Base-by-base conservation (phyloP, 2,888 invertebrate genomes). In the Eupeodes latifasciatus region DNA sequence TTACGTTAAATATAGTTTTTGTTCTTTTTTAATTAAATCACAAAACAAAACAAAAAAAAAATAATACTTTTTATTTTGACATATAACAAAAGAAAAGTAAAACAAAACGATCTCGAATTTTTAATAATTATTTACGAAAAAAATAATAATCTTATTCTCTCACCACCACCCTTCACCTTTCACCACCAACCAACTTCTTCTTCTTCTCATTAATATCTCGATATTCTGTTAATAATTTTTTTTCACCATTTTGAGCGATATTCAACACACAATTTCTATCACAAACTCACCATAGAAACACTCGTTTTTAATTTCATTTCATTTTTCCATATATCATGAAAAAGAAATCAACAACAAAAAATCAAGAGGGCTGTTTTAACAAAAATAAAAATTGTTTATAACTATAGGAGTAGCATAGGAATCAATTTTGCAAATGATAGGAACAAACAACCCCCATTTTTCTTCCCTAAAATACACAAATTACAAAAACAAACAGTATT, bases 61-160 rank as follows among this genome's bases (percentile, higher is more conserved):
- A 78, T 61, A 85, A 36, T 55, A 71, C 40, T 57, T 75, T 82
- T 76, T 78, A 66, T 71, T 85, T 81, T 72, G 64, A 61, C 47
- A 78, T 76, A 78, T 76, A 74, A 27, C 61, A 82, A 80, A 61
- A 74, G 76, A 77, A 57, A 71, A 69, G 69, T 62, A n/a, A 78
- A 89, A 81, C 27, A 27, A 89, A 89, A 89, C 89, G 90, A 90
- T 90, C 90, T 90, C 90, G 90, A 90, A 90, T 90, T 90, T 89
- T 81, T 89, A 85, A 81, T 89, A 85, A 78, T 71, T 69, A 69
- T 80, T 72, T 88, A 83, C 79, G 88, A 88, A 85, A 81, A 55
- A 53, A 51, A 66, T 12, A 71, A 36, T 40, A 79, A 87, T 74
- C 78, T 74, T 62, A 79, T 49, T 51, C 71, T 78, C 47, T 71